phyloP scores from a whole-genome alignment of 1,140 invertebrate species.

The Tenebrio molitor region DNA sequence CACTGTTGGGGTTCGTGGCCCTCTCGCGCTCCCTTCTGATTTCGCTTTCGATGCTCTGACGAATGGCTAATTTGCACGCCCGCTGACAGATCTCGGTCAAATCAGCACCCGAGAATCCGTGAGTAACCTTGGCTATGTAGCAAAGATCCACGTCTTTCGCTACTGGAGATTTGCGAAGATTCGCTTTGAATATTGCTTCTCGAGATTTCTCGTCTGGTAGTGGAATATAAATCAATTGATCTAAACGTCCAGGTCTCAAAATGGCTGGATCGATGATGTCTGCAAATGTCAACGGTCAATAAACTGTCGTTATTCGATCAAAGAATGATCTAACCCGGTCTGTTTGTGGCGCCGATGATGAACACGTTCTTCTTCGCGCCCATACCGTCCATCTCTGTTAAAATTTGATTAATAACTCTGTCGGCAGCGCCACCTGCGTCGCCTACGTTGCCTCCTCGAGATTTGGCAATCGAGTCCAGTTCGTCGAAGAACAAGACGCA shows the following conservation, averaged over 20 bases:
- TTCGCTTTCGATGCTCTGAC: conserved; percentile 97
- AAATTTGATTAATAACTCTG: conserved; percentile 99
- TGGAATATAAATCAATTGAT: conserved; percentile 99
- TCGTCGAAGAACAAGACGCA: conserved; percentile 99
- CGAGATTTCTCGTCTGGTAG: conserved; percentile 98
- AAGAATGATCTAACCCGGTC: conserved; percentile 68
- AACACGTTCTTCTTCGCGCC: conserved; percentile 99
- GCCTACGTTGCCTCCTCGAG: conserved; percentile 95
- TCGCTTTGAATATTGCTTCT: conserved; percentile 95
- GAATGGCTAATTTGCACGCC: conserved; percentile 98
- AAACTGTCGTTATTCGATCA: too few relatives aligned
- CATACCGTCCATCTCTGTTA: conserved; percentile 99
- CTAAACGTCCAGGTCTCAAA: conserved; percentile 96
- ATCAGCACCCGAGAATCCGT: conserved; percentile 99
- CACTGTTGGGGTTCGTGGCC: conserved; percentile 80
- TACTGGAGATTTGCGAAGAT: conserved; percentile 97
- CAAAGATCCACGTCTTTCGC: conserved; percentile 94
- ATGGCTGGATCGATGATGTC: conserved; percentile 99
- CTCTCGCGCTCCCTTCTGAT: conserved; percentile 91
- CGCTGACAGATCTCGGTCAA: conserved; percentile 99
- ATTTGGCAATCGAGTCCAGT: conserved; percentile 99
- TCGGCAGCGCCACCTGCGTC: conserved; percentile 99
- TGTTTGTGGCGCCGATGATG: conserved; percentile 98
- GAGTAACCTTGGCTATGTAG: conserved; percentile 96
- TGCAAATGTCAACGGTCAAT: conserved; percentile 56